Evolutionary conservation across 2,888 invertebrate genomes (phyloP).

Genomic region (Uloborus plumipes): DNA sequence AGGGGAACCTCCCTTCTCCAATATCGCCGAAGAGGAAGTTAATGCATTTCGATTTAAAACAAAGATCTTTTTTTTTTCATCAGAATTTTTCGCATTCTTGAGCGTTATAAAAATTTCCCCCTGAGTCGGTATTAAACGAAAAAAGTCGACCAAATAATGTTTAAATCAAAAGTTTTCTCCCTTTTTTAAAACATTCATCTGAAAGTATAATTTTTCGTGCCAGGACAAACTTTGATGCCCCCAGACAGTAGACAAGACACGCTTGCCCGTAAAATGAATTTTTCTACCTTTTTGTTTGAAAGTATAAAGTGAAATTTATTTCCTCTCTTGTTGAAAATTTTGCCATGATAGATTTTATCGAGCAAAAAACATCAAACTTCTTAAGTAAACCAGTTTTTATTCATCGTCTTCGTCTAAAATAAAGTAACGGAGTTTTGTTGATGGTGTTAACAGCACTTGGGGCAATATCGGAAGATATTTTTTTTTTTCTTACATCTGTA

Average conservation of each 20-base stretch:
- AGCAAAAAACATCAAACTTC: conserved; percentile 21
- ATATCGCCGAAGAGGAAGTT: not conserved
- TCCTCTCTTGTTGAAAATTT: conserved; percentile 21
- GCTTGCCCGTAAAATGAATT: conserved; percentile 22
- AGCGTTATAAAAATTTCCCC: conserved; percentile 6
- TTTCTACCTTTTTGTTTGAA: not conserved
- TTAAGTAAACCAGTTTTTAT: conserved; percentile 5
- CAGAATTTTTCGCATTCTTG: conserved; percentile 12
- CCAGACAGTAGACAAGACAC: conserved; percentile 21
- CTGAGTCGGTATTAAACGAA: conserved; percentile 9
- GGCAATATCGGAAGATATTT: too few relatives aligned
- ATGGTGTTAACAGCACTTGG: too few relatives aligned
- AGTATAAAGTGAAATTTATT: conserved; percentile 6
- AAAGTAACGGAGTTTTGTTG: too few relatives aligned
- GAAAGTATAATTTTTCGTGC: conserved; percentile 62
- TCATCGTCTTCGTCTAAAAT: not conserved
- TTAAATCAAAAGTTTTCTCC: conserved; percentile 60
- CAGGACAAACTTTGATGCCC: conserved; percentile 39
- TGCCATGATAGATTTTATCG: conserved; percentile 14
- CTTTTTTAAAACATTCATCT: conserved; percentile 56
- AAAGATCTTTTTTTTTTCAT: conserved; percentile 7
- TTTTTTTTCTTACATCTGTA: too few relatives aligned
- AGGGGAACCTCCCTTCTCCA: not conserved
- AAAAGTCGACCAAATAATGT: conserved; percentile 56
- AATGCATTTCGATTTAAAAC: not conserved